Conservation (phyloP, 37 sponge, comb jelly and placozoan genomes). For the Dysidea cf. avara region DNA sequence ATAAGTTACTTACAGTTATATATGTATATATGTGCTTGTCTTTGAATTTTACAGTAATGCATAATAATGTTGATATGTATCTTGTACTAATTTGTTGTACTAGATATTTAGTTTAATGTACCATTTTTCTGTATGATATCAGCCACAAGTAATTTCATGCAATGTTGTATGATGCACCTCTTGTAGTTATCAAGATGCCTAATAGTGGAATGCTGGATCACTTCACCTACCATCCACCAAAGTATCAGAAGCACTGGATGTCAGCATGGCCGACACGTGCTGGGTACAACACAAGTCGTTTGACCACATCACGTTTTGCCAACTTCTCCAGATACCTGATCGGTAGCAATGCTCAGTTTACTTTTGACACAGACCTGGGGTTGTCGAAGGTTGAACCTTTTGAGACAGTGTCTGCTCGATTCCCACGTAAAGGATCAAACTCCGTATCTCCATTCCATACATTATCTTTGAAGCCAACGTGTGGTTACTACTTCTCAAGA, state of each 20-base stretch:
- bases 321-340: constrained; percentile 60
- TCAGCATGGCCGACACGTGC: constrained; percentile 60
- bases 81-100: too few species aligned
- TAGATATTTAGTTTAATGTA: too few species aligned
- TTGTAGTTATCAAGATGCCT: constrained; percentile 71
- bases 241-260: constrained; percentile 53
- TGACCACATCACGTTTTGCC: constrained; percentile 4
- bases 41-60: too few species aligned
- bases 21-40: too few species aligned
- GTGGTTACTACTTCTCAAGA: constrained; percentile 74
- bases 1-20: too few species aligned
- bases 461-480: constrained; percentile 62
- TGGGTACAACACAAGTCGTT: constrained; percentile 40
- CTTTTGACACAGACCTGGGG: too few species aligned
- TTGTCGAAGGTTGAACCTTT: too few species aligned
- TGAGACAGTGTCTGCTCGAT: background rate
- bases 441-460: constrained; percentile 77
- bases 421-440: constrained; percentile 13
- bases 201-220: constrained; percentile 90
- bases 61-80: too few species aligned
- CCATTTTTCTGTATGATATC: too few species aligned
- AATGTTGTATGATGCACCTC: too few species aligned
- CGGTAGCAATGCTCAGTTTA: background rate
- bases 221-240: constrained; percentile 29
- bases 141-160: too few species aligned